Percentiles rank a stretch among this genome's conserved stretches.
These are phyloP conservation scores for Corella eumyota DNA, from an alignment of 23 tunicate species.

Conservation along the genomic window DNA sequence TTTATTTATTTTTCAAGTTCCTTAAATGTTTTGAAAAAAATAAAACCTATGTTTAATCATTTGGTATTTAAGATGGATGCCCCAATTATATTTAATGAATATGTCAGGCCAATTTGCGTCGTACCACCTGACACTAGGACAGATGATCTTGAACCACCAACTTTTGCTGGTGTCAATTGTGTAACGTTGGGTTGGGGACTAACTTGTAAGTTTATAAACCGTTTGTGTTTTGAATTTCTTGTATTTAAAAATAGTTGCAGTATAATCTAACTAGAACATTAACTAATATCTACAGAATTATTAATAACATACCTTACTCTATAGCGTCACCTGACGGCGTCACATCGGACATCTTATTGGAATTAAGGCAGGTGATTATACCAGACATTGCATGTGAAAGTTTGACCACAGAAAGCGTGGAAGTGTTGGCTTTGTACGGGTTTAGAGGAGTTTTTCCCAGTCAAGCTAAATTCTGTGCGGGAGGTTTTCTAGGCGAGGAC, in stretches of 20 bases:
- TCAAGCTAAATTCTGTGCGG: constrained; percentile 52
- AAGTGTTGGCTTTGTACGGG: constrained; percentile 3
- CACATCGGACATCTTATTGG: constrained; percentile 28
- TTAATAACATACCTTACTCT: too few species aligned
- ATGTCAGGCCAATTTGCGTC: constrained; percentile 48
- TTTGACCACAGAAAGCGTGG: constrained; percentile 3
- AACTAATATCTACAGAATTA: too few species aligned
- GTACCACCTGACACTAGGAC: constrained; percentile 38
- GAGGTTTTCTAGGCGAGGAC: constrained; percentile 22
- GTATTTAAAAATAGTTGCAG: too few species aligned
- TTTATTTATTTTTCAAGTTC: too few species aligned
- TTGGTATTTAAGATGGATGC: too few species aligned
- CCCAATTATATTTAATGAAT: constrained; percentile 19
- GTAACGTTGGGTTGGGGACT: constrained; percentile 73
- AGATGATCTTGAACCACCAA: constrained; percentile 28
- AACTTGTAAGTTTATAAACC: constrained; percentile 41
- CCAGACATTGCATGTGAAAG: constrained; percentile 24
- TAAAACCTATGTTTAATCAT: too few species aligned
- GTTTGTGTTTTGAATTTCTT: too few species aligned
- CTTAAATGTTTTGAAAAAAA: too few species aligned
- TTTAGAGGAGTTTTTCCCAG: constrained; percentile 1
- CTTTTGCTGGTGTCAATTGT: constrained; percentile 69
- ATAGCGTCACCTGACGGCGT: constrained; percentile 1
- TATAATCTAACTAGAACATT: too few species aligned
- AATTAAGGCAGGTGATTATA: constrained; percentile 21